Base-by-base conservation (phyloP, 1,140 invertebrate genomes). In the Aphidius ervi region DNA sequence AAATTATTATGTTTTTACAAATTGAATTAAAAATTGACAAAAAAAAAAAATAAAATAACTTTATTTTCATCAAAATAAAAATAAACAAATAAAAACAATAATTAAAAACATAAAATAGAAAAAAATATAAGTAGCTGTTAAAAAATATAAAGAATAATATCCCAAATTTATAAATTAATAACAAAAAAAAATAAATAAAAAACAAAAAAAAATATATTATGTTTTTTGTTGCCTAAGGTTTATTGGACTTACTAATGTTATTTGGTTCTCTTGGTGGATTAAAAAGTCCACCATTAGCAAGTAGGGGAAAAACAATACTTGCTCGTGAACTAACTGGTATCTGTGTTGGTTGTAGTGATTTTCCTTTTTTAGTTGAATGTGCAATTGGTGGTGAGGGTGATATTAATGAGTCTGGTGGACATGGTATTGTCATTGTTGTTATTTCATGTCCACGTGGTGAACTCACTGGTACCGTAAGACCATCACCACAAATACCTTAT, bases 251-350 rank as follows among this genome's bases (percentile, higher is more conserved):
- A 79, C 77, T 76, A 54, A 77, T 77, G 43, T 72, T 76, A 61
- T 75, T 78, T 8, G 72, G 68, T 58, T 79, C 76, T 68, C 71
- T 72, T n/a, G 73, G 70, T 61, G 76, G 76, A 68, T 69, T 76
- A 65, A 79, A 79, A 46, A 79, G 69, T 65, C 82, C 80, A 66
- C 77, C 76, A 61, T 76, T 80, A 55, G 74, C 80, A 67, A 88
- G 81, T 63, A 90, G 79, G 6, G 89, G 89, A 76, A 92, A 88
- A 65, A 89, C 87, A 60, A 90, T 87, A 78, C 88, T 90, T 61
- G 87, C 87, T 66, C 87, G 81, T 65, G 86, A 87, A 75, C 85
- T 88, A 66, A 85, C 83, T 57, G 87, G 87, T 58, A 84, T 84
- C 70, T 88, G 84, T 45, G 82, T 83, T 16, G 85, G 87, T 62